Conservation (phyloP, 2,797 vertebrate genomes). For the Chanos chanos region DNA sequence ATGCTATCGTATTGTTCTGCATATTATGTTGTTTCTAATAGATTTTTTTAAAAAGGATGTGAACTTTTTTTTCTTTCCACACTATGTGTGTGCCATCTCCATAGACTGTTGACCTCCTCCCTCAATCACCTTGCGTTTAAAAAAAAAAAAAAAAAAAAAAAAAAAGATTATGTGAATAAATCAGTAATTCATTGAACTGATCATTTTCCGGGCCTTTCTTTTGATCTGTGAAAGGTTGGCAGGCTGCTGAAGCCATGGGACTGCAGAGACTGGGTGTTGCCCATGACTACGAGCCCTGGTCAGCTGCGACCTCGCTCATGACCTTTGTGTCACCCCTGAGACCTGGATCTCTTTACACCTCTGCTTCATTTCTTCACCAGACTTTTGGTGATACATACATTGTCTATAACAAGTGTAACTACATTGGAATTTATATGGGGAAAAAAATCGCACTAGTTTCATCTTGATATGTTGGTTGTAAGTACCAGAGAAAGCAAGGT, state of each 20-base stretch:
- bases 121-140: conserved; percentile 85
- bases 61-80: conserved; percentile 96
- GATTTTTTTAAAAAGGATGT: conserved; percentile 98
- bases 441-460: too few species aligned
- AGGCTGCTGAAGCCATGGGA: conserved; percentile 44
- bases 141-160: conserved; percentile 49
- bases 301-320: too few species aligned
- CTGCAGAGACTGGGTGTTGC: too few species aligned
- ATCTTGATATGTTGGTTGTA: too few species aligned
- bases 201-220: conserved; percentile 78
- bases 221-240: conserved; percentile 60
- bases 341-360: too few species aligned
- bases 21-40: conserved; percentile 99
- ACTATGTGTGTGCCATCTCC: conserved; percentile 95
- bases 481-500: too few species aligned
- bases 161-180: conserved; percentile 60
- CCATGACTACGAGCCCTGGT: too few species aligned
- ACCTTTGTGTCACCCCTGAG: too few species aligned
- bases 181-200: conserved; percentile 57
- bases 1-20: conserved; percentile 99
- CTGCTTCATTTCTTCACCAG: too few species aligned
- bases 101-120: conserved; percentile 87
- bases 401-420: too few species aligned
- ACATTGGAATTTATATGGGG: too few species aligned
- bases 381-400: too few species aligned